These are phyloP conservation scores for Falco biarmicus DNA, from an alignment of 2,797 vertebrate species.

Conservation along the genomic window DNA sequence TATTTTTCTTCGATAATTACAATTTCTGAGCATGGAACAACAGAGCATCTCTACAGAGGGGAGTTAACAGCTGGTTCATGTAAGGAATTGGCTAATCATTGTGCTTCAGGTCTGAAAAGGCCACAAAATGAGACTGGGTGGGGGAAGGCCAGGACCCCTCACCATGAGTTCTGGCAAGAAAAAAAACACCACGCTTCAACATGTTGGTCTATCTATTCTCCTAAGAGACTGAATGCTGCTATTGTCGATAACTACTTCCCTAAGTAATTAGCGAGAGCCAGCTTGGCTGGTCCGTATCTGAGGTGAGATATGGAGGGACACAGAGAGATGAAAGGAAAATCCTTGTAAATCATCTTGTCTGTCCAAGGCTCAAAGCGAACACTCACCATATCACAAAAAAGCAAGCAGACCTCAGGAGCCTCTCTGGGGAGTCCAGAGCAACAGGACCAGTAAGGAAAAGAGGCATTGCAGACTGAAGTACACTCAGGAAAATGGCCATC, in stretches of 20 bases:
- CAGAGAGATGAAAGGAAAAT: not conserved
- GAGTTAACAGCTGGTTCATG: constrained; percentile 51
- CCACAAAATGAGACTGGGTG: not conserved
- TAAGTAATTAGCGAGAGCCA: constrained; percentile 19
- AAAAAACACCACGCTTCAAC: not conserved
- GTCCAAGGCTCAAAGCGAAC: not conserved
- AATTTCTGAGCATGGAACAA: constrained; percentile 13
- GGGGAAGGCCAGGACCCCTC: not conserved
- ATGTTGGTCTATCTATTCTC: not conserved
- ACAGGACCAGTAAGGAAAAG: not conserved
- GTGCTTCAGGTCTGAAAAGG: not conserved
- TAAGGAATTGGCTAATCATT: constrained; percentile 20
- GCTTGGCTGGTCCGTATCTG: not conserved
- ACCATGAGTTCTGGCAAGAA: not conserved
- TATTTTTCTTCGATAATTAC: constrained; percentile 28
- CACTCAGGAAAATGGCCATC: not conserved
- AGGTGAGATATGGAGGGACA: not conserved
- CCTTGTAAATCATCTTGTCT: not conserved
- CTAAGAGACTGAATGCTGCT: not conserved
- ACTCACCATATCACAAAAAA: not conserved
- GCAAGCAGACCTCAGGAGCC: not conserved
- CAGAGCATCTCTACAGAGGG: constrained; percentile 3
- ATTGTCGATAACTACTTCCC: not conserved
- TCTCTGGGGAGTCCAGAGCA: not conserved
- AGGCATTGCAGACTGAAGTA: not conserved